Base-by-base conservation (phyloP, 2,888 invertebrate genomes). In the Hypena proboscidalis region DNA sequence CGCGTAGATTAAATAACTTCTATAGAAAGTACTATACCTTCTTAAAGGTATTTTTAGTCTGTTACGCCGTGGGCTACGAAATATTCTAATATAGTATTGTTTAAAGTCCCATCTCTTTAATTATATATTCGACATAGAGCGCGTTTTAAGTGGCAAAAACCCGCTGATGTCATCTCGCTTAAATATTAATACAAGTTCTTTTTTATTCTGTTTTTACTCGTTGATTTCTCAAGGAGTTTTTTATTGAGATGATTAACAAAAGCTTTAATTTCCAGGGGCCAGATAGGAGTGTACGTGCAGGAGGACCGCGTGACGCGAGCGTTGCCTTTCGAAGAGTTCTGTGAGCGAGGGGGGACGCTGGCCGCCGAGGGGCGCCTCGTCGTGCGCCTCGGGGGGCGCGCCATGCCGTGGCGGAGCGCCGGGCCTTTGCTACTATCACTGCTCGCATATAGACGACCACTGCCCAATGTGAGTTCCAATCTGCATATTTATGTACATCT, bases 401-500 rank as follows among this genome's bases (percentile, higher is more conserved):
- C 95, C 85, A 95, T 97, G 91, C 96, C 95, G 71, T 98, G 98
- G 98, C 92, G 94, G 61, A 95, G 95, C 63, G 99, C 98, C 63
- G 96, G 96, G 47, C 97, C 98, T 26, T 94, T 98, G 75, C 93
- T 99, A 69, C 94, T 98, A 75, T 96, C 97, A 58, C 92, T 96
- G 58, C 93, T 97, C 54, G 95, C 96, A 61, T 99, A 96, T 91
- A 95, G 97, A 74, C 94, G 97, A 68, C 95, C 96, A 41, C 90
- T 99, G 67, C 95, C 98, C 45, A 93, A 93, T 78, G 95, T 95
- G 79, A 90, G 90, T 75, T 2, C 0, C 14, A 2, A 17, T 4
- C n/a, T 8, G 8, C 3, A n/a, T 13, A n/a, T 1, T 1, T 8
- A 29, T 7, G 29, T n/a, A 15, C 14, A 23, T 7, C 19, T 4